Evolutionary conservation across 1,140 invertebrate species (phyloP), one percentile per base, ranked within the genome.

Genomic region (Sesamia nonagrioides): DNA sequence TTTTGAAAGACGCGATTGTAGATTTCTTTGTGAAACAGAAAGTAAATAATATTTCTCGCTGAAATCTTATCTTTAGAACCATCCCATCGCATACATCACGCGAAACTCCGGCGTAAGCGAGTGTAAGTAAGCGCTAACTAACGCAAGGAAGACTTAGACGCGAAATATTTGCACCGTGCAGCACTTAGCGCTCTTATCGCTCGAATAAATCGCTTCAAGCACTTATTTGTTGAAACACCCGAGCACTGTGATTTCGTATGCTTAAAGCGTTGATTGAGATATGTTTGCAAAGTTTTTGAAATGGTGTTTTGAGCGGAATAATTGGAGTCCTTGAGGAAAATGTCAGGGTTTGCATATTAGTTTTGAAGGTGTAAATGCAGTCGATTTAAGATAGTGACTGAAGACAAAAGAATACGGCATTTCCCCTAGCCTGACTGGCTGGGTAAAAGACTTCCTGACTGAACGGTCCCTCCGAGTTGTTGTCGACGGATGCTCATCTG

Each of bases 71-170:
- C 7, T 27, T 78, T 81, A 82, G 48, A 21, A 71, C 82, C 81
- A 82, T n/a, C 33, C 2, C 17, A 78, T 52, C 56, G 74, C 56
- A 66, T 79, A 84, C 82, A 79, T 90, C 88, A 88, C 85, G 88
- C 86, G 83, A 88, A 85, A 72, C 66, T 86, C 81, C 83, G 84
- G 79, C 82, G 84, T 79, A 82, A 81, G 85, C 80, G 80, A 86
- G 84, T 86, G 86, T 88, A 87, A 87, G 84, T 88, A 87, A 88
- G 88, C 87, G 88, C 86, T 89, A 92, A 92, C 88, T 91, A 92
- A 91, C 86, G 87, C 88, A 85, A 86, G 88, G 85, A 89, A 89
- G 87, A 90, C 87, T 86, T 83, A 82, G 83, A 80, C 84, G 86
- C 82, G 85, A 89, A 85, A 88, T 92, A 90, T 92, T 90, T 87